Evolutionary conservation across 2,113 vertebrate species (phyloP).

Genomic region (Charina bottae): DNA sequence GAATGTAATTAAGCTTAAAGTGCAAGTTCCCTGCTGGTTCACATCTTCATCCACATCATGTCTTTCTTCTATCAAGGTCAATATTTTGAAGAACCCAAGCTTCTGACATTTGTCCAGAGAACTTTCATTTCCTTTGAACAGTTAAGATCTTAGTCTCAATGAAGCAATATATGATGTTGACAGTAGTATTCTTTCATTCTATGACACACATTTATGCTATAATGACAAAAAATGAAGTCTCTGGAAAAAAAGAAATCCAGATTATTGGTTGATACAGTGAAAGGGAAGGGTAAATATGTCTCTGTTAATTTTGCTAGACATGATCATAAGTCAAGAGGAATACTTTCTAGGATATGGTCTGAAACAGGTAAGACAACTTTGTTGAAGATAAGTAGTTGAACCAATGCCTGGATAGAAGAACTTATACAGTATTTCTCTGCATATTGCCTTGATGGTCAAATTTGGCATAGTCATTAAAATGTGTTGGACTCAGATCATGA

Average conservation of each 20-base stretch:
- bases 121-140: constrained; percentile 22
- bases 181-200: constrained; percentile 5
- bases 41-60: too few species aligned
- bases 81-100: constrained; percentile 1
- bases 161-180: constrained; percentile 4
- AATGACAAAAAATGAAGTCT: constrained; percentile 1
- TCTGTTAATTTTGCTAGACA: background rate
- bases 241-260: background rate
- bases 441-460: background rate
- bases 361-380: background rate
- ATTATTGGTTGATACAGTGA: background rate
- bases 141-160: constrained; percentile 25
- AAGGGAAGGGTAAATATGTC: background rate
- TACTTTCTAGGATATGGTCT: background rate
- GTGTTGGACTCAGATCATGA: background rate
- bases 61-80: background rate
- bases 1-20: too few species aligned
- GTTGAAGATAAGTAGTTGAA: background rate
- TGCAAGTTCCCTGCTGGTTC: too few species aligned
- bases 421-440: background rate
- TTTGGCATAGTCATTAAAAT: background rate
- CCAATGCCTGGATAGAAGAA: background rate
- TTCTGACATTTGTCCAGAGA: background rate
- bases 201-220: background rate
- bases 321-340: background rate